Conservation (phyloP, 2,888 invertebrate species). For the Clitarchus hookeri region DNA sequence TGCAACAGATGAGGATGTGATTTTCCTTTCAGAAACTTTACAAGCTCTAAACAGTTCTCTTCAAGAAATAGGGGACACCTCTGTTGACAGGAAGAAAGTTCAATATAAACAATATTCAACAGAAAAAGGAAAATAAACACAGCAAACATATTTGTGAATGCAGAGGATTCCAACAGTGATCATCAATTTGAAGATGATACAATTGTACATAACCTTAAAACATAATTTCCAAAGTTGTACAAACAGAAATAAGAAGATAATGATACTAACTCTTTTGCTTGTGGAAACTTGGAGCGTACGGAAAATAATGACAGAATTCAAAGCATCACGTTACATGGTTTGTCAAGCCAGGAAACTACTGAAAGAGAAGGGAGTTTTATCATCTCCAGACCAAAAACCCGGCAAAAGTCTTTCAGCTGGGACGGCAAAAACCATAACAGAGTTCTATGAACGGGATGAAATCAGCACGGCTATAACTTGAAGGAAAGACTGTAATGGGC, state of each 20-base stretch:
- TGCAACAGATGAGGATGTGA: neutral
- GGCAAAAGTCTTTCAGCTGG: constrained; percentile 5
- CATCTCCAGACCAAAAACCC: neutral
- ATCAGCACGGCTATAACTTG: neutral
- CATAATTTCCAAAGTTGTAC: neutral
- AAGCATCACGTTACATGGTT: neutral
- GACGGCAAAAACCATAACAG: neutral
- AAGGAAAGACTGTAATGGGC: constrained; percentile 2
- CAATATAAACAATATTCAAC: neutral
- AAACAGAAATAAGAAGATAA: neutral
- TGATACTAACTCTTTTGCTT: neutral
- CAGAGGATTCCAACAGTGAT: neutral
- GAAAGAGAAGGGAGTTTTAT: neutral
- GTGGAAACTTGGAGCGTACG: neutral
- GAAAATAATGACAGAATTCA: neutral
- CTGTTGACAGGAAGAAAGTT: neutral
- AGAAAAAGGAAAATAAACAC: neutral
- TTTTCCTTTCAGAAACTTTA: neutral
- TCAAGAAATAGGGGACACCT: neutral
- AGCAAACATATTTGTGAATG: neutral
- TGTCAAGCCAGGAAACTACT: neutral
- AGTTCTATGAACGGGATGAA: neutral
- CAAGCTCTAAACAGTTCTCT: neutral
- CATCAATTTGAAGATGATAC: neutral
- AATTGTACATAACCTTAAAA: neutral